Percentiles rank a stretch among this genome's conserved stretches.
These are phyloP conservation scores for Leptinotarsa juncta DNA, from an alignment of 2,888 invertebrate genomes.

Conservation along the genomic window DNA sequence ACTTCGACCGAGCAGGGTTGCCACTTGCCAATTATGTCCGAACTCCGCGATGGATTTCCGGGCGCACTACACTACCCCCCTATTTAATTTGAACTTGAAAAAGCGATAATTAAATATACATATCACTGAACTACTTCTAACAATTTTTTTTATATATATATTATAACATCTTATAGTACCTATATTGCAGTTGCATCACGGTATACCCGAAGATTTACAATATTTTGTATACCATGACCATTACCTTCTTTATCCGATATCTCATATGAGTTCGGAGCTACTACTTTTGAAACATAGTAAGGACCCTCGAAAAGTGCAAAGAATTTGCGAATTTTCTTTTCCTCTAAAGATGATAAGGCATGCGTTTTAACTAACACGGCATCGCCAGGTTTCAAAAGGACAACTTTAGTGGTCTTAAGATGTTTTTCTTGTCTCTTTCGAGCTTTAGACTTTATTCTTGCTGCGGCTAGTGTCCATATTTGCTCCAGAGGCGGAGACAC, in stretches of 20 bases:
- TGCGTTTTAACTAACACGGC: neutral
- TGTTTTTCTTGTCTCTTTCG: neutral
- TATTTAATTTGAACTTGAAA: too few species aligned
- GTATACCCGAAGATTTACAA: neutral
- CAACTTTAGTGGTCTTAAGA: neutral
- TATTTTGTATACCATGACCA: neutral
- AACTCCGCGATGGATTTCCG: too few species aligned
- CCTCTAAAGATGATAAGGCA: neutral
- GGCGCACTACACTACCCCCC: too few species aligned
- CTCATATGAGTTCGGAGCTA: too few species aligned
- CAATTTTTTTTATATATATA: neutral
- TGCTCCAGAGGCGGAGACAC: neutral
- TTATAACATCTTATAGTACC: neutral
- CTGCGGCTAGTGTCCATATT: neutral
- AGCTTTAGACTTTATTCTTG: neutral
- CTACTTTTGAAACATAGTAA: neutral
- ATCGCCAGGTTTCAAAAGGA: neutral
- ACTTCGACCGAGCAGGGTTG: too few species aligned
- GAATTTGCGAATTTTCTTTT: neutral
- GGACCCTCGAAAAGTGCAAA: constrained; percentile 1
- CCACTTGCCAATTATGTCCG: too few species aligned
- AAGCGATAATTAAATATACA: neutral
- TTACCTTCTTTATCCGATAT: too few species aligned
- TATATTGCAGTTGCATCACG: neutral
- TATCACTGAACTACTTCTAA: neutral